Percentiles rank a stretch among this genome's conserved stretches.
phyloP scores from a whole-genome alignment of 1,140 invertebrate genomes.

The Aradophagus sp. region DNA sequence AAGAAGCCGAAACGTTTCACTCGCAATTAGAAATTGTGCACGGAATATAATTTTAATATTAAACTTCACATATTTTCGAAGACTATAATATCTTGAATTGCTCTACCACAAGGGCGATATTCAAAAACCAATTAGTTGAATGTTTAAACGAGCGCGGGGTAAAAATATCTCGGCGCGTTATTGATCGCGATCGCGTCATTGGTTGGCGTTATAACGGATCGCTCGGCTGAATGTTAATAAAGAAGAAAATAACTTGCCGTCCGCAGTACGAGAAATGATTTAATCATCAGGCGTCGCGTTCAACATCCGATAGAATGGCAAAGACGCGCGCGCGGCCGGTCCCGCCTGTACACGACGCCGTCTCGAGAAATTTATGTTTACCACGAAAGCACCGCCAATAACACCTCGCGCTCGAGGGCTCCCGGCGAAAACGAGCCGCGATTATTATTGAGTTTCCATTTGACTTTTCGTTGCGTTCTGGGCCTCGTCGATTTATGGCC shows the following conservation, averaged over 20 bases:
- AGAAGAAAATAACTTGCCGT: constrained; percentile 40
- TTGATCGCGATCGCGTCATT: constrained; percentile 15
- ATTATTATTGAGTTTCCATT: constrained; percentile 69
- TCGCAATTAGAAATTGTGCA: too few species aligned
- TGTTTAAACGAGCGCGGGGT: too few species aligned
- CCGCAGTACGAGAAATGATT: constrained; percentile 47
- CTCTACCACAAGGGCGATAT: too few species aligned
- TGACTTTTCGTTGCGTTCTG: constrained; percentile 60
- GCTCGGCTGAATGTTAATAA: constrained; percentile 33
- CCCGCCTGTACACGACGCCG: constrained; percentile 15
- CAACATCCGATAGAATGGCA: constrained; percentile 50
- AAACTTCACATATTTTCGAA: too few species aligned
- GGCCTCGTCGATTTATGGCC: constrained; percentile 25
- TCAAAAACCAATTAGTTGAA: too few species aligned
- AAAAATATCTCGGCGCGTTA: background rate
- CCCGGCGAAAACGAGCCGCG: constrained; percentile 35
- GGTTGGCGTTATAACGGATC: constrained; percentile 12
- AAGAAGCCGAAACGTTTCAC: too few species aligned
- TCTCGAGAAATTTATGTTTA: constrained; percentile 60
- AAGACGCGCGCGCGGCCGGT: constrained; percentile 36
- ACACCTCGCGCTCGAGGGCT: constrained; percentile 19
- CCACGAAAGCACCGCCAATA: constrained; percentile 37
- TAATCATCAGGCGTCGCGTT: constrained; percentile 44
- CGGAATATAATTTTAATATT: too few species aligned
- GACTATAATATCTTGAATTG: too few species aligned